Base-by-base conservation (phyloP, 2,888 invertebrate genomes). In the Eustalomyia histrio region DNA sequence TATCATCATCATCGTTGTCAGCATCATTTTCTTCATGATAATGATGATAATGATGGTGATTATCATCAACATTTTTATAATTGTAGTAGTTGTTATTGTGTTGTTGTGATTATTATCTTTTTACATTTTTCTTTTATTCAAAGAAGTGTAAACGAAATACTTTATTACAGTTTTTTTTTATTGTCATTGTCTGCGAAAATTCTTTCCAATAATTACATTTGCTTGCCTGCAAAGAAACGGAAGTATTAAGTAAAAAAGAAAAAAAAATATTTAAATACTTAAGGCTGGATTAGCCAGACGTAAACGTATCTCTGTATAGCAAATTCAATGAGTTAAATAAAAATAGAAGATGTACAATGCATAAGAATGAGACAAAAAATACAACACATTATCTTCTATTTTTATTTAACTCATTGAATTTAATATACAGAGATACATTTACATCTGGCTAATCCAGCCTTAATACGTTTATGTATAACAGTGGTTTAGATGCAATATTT, bases 191-290 rank as follows among this genome's bases (percentile, higher is more conserved):
- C 75, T 78, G 82, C 61, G 75, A 79, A 80, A 78, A 79, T 75
- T 79, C 71, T 83, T 72, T 80, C 69, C 76, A 74, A 71, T 73
- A 60, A 60, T 72, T 63, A 24, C 55, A 74, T 52, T 73, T 55
- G 63, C 74, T 76, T 76, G 72, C 72, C 84, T 84, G 80, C 53
- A 83, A 83, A 75, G 63, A 73, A 82, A 79, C 65, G 72, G 60
- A 83, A 83, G 47, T 58, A 80, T 53, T 74, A 67, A 71, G 24
- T 58, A 24, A 71, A 50, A 58, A 35, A 63, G n/a, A n/a, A n/a
- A n/a, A n/a, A n/a, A 58, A 35, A 47, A n/a, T 16, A 64, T 18
- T 57, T 64, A 64, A 64, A 55, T 64, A 47, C 18, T 24, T n/a
- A n/a, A n/a, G n/a, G n/a, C n/a, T n/a, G n/a, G n/a, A n/a, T n/a